Evolutionary conservation across 2,113 vertebrate genomes (phyloP).

Genomic region (Seriola quinqueradiata): DNA sequence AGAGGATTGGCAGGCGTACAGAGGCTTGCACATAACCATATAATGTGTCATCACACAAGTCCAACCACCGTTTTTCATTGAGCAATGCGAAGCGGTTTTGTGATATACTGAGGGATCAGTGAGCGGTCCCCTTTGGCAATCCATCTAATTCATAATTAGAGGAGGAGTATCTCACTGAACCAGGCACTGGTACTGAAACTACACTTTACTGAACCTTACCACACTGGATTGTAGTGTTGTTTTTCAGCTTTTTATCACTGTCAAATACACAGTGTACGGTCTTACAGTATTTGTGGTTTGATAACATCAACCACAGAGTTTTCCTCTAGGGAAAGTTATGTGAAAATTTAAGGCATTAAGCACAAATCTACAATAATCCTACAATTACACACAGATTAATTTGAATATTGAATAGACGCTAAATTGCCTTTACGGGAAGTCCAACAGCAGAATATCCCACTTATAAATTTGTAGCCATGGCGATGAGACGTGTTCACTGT

Average conservation of each 20-base stretch:
- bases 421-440: too few relatives aligned
- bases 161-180: background rate
- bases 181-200: background rate
- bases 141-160: conserved; percentile 28
- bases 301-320: background rate
- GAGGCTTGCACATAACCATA: conserved; percentile 20
- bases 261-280: background rate
- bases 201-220: background rate
- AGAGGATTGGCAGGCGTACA: conserved; percentile 15
- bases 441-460: too few relatives aligned
- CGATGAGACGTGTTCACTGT: too few relatives aligned
- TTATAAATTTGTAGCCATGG: too few relatives aligned
- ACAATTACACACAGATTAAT: too few relatives aligned
- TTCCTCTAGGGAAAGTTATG: too few relatives aligned
- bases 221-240: background rate
- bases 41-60: conserved; percentile 36
- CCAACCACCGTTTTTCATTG: conserved; percentile 21
- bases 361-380: too few relatives aligned
- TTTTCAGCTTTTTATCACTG: background rate
- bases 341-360: too few relatives aligned
- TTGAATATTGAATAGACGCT: too few relatives aligned
- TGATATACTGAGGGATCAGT: conserved; percentile 21
- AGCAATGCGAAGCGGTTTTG: conserved; percentile 8
- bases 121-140: conserved; percentile 8
- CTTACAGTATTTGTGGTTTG: background rate